Conservation (phyloP, 2,797 vertebrate genomes). For the Argentina silus region DNA sequence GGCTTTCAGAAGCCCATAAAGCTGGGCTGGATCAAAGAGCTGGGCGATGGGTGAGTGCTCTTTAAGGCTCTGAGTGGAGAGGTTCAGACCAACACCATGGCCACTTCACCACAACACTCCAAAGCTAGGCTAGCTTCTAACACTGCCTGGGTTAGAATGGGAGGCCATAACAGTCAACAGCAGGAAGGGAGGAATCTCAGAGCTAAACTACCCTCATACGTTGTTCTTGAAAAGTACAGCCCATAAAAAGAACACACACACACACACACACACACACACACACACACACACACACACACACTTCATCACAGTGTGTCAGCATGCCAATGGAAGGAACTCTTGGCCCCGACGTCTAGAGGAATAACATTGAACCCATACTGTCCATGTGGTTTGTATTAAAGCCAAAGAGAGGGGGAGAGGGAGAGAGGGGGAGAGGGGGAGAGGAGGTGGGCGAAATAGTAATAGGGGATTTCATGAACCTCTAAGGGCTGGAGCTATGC, state of each 20-base stretch:
- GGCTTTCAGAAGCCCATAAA: slow-evolving; percentile 51
- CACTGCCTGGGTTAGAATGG: neutral
- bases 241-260: neutral
- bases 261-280: neutral
- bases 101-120: slow-evolving; percentile 28
- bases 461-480: slow-evolving; percentile 55
- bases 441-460: slow-evolving; percentile 39
- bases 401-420: slow-evolving; percentile 6
- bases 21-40: slow-evolving; percentile 50
- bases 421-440: neutral
- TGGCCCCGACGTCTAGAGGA: slow-evolving; percentile 19
- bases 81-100: slow-evolving; percentile 28
- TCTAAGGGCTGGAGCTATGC: slow-evolving; percentile 33
- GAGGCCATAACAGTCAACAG: neutral
- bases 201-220: neutral
- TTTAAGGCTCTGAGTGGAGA: slow-evolving; percentile 17
- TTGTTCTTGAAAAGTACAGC: neutral
- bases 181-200: neutral
- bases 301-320: neutral
- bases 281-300: slow-evolving; percentile 15
- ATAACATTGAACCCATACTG: slow-evolving; percentile 25
- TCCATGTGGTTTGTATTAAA: slow-evolving; percentile 69
- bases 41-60: slow-evolving; percentile 30
- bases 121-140: slow-evolving; percentile 15
- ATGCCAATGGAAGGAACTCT: slow-evolving; percentile 31